A percentile compares a stretch with the other conserved stretches of the same genome.
These are phyloP conservation scores for Hyles euphorbiae DNA, from an alignment of 1,140 invertebrate genomes.

Conservation along the genomic window DNA sequence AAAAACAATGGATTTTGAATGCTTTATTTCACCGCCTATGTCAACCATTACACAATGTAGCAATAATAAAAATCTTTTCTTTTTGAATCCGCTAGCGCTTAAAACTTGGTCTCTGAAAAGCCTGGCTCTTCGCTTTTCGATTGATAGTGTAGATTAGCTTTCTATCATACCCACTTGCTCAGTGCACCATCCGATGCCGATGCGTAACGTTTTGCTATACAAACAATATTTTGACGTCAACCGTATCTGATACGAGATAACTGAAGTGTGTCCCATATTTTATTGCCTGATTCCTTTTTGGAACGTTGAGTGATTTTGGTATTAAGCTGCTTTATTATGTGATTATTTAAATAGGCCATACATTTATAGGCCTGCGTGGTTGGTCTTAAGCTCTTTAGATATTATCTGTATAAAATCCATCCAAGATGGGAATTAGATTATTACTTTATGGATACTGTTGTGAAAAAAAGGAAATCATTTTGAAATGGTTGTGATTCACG, in stretches of 20 bases:
- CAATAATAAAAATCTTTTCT: too few species aligned
- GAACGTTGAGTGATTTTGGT: not conserved
- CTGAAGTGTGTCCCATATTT: too few species aligned
- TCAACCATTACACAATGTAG: too few species aligned
- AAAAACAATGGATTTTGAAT: too few species aligned
- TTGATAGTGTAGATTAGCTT: slow-evolving; percentile 29
- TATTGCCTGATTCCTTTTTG: not conserved
- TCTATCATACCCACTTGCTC: slow-evolving; percentile 22
- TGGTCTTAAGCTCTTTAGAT: too few species aligned
- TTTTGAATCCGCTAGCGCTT: not conserved
- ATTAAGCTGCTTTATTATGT: not conserved
- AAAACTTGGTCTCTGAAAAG: slow-evolving; percentile 3
- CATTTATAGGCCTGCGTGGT: not conserved
- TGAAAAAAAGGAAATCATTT: too few species aligned
- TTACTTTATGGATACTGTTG: too few species aligned
- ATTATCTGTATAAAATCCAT: too few species aligned
- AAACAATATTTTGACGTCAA: slow-evolving; percentile 5
- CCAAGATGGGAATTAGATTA: too few species aligned
- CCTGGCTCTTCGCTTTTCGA: slow-evolving; percentile 11
- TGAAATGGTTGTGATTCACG: too few species aligned
- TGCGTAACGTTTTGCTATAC: slow-evolving; percentile 2
- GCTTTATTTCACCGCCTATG: too few species aligned
- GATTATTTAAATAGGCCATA: not conserved
- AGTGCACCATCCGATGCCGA: slow-evolving; percentile 10
- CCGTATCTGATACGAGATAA: slow-evolving; percentile 1